Evolutionary conservation across 1,140 invertebrate genomes (phyloP).

Genomic region (Druon quercuslanigerum): DNA sequence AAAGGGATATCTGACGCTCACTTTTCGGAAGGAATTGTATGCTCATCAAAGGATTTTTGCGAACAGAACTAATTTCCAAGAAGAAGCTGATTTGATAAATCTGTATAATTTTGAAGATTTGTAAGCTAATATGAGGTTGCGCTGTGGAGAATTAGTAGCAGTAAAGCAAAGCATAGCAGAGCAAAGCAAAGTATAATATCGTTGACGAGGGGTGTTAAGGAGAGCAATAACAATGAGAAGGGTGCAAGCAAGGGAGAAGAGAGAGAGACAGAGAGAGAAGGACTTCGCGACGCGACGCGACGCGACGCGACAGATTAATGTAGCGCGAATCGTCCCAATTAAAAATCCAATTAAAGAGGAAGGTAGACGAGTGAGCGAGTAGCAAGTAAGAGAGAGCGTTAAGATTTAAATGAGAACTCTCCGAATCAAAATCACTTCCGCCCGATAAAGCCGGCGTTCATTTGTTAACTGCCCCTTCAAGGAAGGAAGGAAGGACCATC

Average conservation of each 20-base stretch:
- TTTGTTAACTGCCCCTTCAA: conserved; percentile 69
- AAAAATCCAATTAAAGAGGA: conserved; percentile 75
- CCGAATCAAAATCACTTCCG: conserved; percentile 74
- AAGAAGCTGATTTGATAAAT: too few relatives aligned
- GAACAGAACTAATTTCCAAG: too few relatives aligned
- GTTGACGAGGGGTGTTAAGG: conserved; percentile 36
- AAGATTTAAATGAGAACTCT: conserved; percentile 69
- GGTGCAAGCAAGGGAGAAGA: background rate
- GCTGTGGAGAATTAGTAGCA: conserved; percentile 13
- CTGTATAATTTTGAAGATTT: too few relatives aligned
- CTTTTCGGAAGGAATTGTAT: too few relatives aligned
- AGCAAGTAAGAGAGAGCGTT: conserved; percentile 56
- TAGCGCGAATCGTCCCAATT: conserved; percentile 72
- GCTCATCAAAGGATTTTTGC: too few relatives aligned
- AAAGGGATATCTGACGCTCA: too few relatives aligned
- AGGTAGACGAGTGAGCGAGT: conserved; percentile 45
- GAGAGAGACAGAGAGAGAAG: conserved; percentile 27
- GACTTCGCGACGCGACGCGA: conserved; percentile 32
- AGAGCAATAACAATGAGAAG: conserved; percentile 62
- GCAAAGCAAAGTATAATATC: conserved; percentile 10
- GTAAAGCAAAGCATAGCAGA: too few relatives aligned
- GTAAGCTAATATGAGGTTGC: conserved; percentile 14
- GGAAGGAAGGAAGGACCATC: conserved; percentile 37
- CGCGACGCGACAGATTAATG: conserved; percentile 63
- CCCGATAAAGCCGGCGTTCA: conserved; percentile 72